phyloP scores from a whole-genome alignment of 2,888 invertebrate genomes.

The Apotomis capreana region DNA sequence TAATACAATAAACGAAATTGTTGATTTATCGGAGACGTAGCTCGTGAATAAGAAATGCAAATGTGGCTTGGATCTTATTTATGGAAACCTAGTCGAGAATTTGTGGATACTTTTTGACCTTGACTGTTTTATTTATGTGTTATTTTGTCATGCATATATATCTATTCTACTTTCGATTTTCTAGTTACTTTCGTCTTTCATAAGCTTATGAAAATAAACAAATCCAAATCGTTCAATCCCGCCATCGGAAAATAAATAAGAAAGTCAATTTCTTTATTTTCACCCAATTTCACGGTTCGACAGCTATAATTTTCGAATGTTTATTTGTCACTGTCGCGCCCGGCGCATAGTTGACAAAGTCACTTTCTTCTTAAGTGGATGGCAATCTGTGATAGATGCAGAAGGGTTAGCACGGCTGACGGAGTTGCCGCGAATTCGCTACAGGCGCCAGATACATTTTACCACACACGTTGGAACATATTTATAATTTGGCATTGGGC shows the following conservation, averaged over 20 bases:
- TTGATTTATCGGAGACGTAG: background rate
- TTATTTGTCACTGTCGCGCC: conserved; percentile 28
- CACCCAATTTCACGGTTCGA: conserved; percentile 31
- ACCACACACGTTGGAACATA: too few relatives aligned
- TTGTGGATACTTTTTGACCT: too few relatives aligned
- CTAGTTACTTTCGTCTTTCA: background rate
- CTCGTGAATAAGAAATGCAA: background rate
- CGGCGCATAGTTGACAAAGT: conserved; percentile 8
- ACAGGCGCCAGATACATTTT: too few relatives aligned
- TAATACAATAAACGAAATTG: conserved; percentile 10
- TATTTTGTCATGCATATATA: background rate
- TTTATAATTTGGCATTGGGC: too few relatives aligned
- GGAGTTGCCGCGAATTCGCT: too few relatives aligned
- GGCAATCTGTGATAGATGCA: too few relatives aligned
- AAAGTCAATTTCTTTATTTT: conserved; percentile 26
- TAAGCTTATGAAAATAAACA: conserved; percentile 17
- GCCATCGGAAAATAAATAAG: conserved; percentile 13
- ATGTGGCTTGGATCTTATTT: background rate
- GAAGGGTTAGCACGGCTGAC: too few relatives aligned
- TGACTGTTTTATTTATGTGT: too few relatives aligned
- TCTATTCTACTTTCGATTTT: conserved; percentile 7
- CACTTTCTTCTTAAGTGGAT: conserved; percentile 26
- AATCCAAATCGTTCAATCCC: conserved; percentile 25
- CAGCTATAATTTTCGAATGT: conserved; percentile 24
- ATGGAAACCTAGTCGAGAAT: too few relatives aligned